Base-by-base conservation (phyloP, 2,113 vertebrate genomes). In the Callaeas wilsoni region DNA sequence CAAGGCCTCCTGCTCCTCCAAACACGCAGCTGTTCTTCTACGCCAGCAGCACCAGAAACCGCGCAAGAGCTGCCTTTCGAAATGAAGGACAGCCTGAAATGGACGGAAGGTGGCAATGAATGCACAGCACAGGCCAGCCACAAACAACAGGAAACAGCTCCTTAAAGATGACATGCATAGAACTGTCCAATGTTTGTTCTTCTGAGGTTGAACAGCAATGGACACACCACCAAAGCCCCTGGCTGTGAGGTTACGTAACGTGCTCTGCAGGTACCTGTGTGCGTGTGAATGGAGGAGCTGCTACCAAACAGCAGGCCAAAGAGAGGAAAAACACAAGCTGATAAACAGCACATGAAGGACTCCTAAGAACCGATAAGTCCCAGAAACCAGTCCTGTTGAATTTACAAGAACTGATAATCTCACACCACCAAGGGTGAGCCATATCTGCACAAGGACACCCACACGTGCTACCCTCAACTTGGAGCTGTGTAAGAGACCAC, bases 51-150 rank as follows among this genome's bases (percentile, higher is more conserved):
- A 55, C 99, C 99, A 99, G 83, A 30, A 97, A 71, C n/a, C 83
- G 56, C 8, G 65, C 83, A 98, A 33, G 18, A 96, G 93, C 22
- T 63, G 93, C 65, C 33, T 94, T 64, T 99, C 96, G 3, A 96
- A 97, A 10, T 99, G 98, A 46, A 98, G 95, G 56, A 98, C 80
- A 42, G 99, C 99, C 99, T 99, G 76, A 32, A 77, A 80, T 3
- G 44, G 64, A 81, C 11, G 8, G 32, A 59, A 64, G 63, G 59
- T 79, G 65, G 46, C 35, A 56, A 60, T 20, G 17, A 59, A 69
- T 16, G 56, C 7, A 29, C 9, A 12, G 44, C 19, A 49, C 55
- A 65, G 74, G 53, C 49, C n/a, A 84, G 27, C 49, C 60, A 76
- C 56, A 74, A 87, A 59, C 37, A 77, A 33, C 32, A 84, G 63